Percentiles rank a stretch among this genome's conserved stretches.
Conservation (phyloP, 2,888 invertebrate species). For the Desoria tigrina region DNA sequence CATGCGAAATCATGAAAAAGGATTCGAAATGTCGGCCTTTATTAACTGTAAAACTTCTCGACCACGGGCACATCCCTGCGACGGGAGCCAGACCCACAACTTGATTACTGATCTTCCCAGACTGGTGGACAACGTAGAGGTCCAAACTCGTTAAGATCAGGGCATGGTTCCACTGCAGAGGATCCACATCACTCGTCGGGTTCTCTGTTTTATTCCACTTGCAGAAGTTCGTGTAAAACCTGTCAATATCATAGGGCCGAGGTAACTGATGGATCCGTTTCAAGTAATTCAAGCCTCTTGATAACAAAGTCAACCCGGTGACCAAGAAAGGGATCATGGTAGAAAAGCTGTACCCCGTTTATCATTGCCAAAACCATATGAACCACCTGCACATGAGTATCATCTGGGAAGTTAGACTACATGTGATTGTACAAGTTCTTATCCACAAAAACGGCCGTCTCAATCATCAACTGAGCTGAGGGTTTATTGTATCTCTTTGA, state of each 20-base stretch:
- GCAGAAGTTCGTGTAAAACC: constrained; percentile 80
- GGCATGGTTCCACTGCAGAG: constrained; percentile 85
- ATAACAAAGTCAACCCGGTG: constrained; percentile 77
- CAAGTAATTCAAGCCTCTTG: constrained; percentile 77
- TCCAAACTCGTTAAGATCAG: constrained; percentile 79
- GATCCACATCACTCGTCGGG: constrained; percentile 73
- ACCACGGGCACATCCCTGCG: constrained; percentile 86
- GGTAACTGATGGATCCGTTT: constrained; percentile 72
- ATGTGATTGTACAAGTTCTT: constrained; percentile 78
- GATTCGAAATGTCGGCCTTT: constrained; percentile 87
- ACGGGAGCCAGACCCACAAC: constrained; percentile 85
- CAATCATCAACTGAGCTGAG: constrained; percentile 61
- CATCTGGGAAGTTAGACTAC: constrained; percentile 74
- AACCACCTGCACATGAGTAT: constrained; percentile 76
- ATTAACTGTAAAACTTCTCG: constrained; percentile 89
- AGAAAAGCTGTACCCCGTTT: constrained; percentile 77
- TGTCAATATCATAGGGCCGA: constrained; percentile 79
- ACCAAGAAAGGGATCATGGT: constrained; percentile 78
- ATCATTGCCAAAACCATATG: constrained; percentile 82
- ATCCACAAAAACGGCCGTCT: constrained; percentile 77
- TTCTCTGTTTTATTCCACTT: constrained; percentile 80
- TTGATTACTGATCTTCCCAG: constrained; percentile 76
- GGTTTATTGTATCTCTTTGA: background rate
- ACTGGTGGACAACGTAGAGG: constrained; percentile 62
- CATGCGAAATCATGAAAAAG: constrained; percentile 90